A percentile compares a stretch with the other conserved stretches of the same genome.
Conservation (phyloP, 2,113 vertebrate genomes). For the Lamprologus callipterus region DNA sequence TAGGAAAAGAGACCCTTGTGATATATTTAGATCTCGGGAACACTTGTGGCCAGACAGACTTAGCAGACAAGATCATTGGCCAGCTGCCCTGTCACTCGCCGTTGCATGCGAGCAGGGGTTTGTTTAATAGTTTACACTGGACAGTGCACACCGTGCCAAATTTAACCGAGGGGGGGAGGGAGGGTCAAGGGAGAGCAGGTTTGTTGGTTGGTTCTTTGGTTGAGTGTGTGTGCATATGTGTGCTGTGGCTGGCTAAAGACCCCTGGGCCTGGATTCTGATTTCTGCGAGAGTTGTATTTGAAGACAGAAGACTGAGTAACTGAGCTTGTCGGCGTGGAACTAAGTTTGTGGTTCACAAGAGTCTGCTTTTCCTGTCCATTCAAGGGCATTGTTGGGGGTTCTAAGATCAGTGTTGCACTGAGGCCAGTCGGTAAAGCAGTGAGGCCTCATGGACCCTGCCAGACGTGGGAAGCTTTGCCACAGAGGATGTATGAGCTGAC, state of each 20-base stretch:
- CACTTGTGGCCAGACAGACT: constrained; percentile 49
- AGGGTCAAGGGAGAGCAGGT: neutral
- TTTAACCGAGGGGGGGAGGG: constrained; percentile 45
- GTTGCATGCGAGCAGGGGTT: constrained; percentile 11
- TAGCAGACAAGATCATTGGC: constrained; percentile 47
- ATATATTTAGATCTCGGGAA: constrained; percentile 61
- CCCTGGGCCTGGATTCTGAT: constrained; percentile 17
- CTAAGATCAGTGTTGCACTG: neutral
- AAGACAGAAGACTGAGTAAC: neutral
- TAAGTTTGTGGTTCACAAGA: neutral
- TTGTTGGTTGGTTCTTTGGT: neutral
- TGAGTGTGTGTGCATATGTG: constrained; percentile 5
- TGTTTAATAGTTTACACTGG: constrained; percentile 60
- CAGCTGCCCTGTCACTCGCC: constrained; percentile 53
- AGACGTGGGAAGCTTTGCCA: neutral
- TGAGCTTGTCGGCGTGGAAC: constrained; percentile 6
- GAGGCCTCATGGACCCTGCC: constrained; percentile 45
- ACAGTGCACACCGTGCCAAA: constrained; percentile 55
- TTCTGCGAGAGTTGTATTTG: neutral
- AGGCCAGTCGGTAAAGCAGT: constrained; percentile 19
- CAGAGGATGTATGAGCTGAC: constrained; percentile 54
- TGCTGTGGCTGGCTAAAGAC: constrained; percentile 36
- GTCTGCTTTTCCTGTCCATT: constrained; percentile 58
- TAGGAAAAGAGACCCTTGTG: constrained; percentile 58
- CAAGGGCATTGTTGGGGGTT: constrained; percentile 56